Percentiles rank a stretch among this genome's conserved stretches.
phyloP scores from a whole-genome alignment of 2,888 invertebrate genomes.

The Callosobruchus maculatus region DNA sequence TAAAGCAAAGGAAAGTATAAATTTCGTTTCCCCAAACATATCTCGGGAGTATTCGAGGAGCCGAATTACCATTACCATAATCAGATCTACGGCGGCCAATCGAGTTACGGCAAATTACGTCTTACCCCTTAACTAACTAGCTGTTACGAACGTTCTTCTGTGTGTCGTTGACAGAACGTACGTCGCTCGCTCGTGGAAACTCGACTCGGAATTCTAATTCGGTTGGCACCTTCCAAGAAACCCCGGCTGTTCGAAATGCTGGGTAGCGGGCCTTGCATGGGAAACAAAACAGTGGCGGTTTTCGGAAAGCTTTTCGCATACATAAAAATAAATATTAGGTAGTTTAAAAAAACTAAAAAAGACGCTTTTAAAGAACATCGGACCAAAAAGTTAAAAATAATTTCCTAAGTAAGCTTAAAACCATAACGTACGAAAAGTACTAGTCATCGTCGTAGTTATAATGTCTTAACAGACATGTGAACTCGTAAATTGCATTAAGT shows the following conservation, averaged over 20 bases:
- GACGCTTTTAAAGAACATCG: too few species aligned
- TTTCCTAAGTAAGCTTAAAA: too few species aligned
- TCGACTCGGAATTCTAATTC: not conserved
- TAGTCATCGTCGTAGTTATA: too few species aligned
- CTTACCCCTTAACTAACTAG: constrained; percentile 44
- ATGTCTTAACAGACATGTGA: too few species aligned
- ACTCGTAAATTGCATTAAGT: too few species aligned
- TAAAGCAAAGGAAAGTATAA: constrained; percentile 21
- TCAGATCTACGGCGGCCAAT: constrained; percentile 45
- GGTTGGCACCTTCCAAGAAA: not conserved
- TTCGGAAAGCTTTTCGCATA: not conserved
- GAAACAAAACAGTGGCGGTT: not conserved
- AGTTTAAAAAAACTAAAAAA: too few species aligned
- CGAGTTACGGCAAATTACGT: constrained; percentile 45
- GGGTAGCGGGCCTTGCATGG: not conserved
- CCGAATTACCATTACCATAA: constrained; percentile 45
- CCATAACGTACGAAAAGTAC: too few species aligned
- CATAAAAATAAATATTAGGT: too few species aligned
- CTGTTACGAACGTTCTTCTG: constrained; percentile 37
- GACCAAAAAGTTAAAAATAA: too few species aligned
- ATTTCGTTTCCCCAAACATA: constrained; percentile 21
- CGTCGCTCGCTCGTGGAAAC: not conserved
- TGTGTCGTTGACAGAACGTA: not conserved
- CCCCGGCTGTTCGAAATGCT: constrained; percentile 5
- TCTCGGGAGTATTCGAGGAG: constrained; percentile 3